A percentile compares a stretch with the other conserved stretches of the same genome.
Conservation (phyloP, 1,140 invertebrate genomes). For the Drosophila setifemur region DNA sequence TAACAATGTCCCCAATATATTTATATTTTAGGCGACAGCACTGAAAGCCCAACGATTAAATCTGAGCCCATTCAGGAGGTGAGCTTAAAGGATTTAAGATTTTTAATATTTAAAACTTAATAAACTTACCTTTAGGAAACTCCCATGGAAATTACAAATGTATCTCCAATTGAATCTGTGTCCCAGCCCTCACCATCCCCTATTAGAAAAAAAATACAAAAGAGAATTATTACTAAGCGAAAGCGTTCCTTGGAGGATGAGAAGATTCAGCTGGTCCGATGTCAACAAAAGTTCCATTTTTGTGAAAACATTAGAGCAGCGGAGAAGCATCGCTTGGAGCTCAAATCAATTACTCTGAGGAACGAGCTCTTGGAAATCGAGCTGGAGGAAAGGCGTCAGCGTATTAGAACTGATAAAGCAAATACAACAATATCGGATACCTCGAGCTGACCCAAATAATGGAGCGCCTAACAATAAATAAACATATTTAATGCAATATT, state of each 20-base stretch:
- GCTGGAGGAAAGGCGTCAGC: neutral
- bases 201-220: too few relatives aligned
- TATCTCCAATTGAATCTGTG: too few relatives aligned
- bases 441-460: too few relatives aligned
- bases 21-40: neutral
- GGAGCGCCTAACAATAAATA: too few relatives aligned
- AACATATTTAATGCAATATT: too few relatives aligned
- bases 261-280: neutral
- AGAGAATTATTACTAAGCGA: neutral
- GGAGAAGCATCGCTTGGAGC: neutral
- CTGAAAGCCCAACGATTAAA: neutral
- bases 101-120: neutral
- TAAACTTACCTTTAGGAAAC: neutral
- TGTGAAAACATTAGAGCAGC: constrained; percentile 7
- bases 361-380: constrained; percentile 8
- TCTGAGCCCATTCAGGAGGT: neutral
- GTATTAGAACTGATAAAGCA: neutral
- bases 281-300: constrained; percentile 9
- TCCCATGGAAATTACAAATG: too few relatives aligned
- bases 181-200: neutral
- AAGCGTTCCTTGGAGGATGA: neutral
- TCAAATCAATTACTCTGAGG: neutral
- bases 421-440: too few relatives aligned
- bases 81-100: neutral
- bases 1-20: too few relatives aligned